Evolutionary conservation across 2,797 vertebrate species (phyloP).

Genomic region (Helostoma temminkii): DNA sequence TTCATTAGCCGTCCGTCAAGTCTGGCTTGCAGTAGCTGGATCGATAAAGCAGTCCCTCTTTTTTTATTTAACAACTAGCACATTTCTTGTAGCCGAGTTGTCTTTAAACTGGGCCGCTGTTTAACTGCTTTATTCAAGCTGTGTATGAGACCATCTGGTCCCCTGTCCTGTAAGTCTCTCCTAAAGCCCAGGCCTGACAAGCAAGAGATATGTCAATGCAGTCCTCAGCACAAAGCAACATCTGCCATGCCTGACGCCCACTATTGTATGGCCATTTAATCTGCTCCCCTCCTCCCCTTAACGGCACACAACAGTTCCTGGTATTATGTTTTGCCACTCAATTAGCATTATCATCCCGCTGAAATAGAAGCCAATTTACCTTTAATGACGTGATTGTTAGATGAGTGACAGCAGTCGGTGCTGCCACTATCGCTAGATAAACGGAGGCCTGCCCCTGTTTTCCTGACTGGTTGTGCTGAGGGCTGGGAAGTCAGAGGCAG

Average conservation of each 20-base stretch:
- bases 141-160: conserved; percentile 94
- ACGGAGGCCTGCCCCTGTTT: conserved; percentile 87
- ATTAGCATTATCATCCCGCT: conserved; percentile 99
- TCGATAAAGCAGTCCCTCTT: conserved; percentile 87
- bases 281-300: conserved; percentile 95
- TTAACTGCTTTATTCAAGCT: conserved; percentile 92
- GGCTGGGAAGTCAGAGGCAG: conserved; percentile 83
- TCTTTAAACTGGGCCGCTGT: conserved; percentile 86
- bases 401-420: conserved; percentile 92
- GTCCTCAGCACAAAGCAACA: conserved; percentile 98
- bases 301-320: conserved; percentile 97
- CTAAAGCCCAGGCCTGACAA: conserved; percentile 95
- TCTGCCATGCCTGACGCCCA: conserved; percentile 98
- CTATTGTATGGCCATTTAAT: conserved; percentile 98
- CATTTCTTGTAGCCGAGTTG: conserved; percentile 87
- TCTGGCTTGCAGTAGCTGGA: conserved; percentile 76
- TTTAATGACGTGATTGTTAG: conserved; percentile 99
- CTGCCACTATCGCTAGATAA: conserved; percentile 89
- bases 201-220: conserved; percentile 96
- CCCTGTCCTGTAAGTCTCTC: conserved; percentile 91
- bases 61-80: conserved; percentile 90
- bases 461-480: conserved; percentile 86
- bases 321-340: conserved; percentile 99
- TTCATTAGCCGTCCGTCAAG: conserved; percentile 82
- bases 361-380: conserved; percentile 99